Conservation (phyloP, 2,797 vertebrate genomes). For the Rhadinocentrus ornatus region DNA sequence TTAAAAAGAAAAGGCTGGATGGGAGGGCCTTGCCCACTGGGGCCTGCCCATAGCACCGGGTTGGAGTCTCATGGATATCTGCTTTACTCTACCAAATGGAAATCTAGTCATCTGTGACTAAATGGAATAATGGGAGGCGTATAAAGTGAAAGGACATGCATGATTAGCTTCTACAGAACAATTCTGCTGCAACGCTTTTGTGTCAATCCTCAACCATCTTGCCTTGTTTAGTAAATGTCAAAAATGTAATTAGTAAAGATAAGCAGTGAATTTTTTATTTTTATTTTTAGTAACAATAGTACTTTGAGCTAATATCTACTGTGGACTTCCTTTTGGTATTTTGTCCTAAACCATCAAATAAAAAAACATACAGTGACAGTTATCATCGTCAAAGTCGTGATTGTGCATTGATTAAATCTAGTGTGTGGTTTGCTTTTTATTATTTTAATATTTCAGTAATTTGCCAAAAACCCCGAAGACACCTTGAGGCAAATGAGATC, state of each 20-base stretch:
- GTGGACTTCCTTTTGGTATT: not conserved
- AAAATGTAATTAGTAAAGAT: not conserved
- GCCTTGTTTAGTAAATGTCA: not conserved
- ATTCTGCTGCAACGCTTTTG: no score
- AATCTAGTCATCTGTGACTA: not conserved
- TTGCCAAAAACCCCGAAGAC: constrained; percentile 9
- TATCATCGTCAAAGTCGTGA: not conserved
- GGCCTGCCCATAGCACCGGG: no score
- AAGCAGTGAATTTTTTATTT: not conserved
- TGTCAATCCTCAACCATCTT: no score
- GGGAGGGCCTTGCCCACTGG: no score
- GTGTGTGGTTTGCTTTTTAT: not conserved
- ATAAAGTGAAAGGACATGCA: not conserved
- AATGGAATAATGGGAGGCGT: not conserved
- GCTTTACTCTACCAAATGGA: not conserved
- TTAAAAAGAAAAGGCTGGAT: no score
- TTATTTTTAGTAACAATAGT: not conserved
- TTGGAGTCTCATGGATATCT: not conserved
- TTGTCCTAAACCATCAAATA: not conserved
- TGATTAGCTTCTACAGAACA: no score
- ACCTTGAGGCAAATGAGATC: constrained; percentile 20
- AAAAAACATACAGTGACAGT: not conserved
- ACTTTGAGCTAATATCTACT: not conserved
- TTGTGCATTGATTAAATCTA: not conserved
- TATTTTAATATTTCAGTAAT: constrained; percentile 17